Evolutionary conservation across 2,113 vertebrate genomes (phyloP), one percentile per base, ranked within the genome.

Genomic region (Tangachromis dhanisi): DNA sequence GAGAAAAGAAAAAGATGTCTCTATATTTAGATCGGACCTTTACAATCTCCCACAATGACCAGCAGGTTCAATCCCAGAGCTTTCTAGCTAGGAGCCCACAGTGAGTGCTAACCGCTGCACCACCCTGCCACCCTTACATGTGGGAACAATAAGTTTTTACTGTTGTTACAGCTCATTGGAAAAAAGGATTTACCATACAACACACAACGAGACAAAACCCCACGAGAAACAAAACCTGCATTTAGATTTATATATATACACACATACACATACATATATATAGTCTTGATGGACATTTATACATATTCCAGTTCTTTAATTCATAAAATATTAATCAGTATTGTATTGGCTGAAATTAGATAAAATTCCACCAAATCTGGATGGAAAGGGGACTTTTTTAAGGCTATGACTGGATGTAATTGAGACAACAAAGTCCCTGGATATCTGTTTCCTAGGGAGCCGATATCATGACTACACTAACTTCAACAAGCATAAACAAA

Each of bases 231-330:
- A 73, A 6, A 73, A 47, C 40, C 21, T 47, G 57, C 26, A 61
- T 61, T 29, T 29, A 8, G 0, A 54, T 54, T 1, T 54, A 3
- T 24, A 24, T 16, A 4, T 7, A 47, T 16, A 47, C 7, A 19
- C 9, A 26, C 4, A 26, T 26, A 26, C 2, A 6, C 2, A 10
- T 3, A 12, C 0, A 8, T 3, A 24, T 1, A 7, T 21, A 21
- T 13, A 38, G 19, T 38, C n/a, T 24, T 42, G 12, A 16, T 42
- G 5, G 12, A 16, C n/a, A 42, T 71, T 26, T 26, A 0, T 14
- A 42, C 1, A 13, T 38, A 8, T 68, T 40, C 33, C n/a, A 21
- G 63, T 21, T 6, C 19, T 68, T 8, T 40, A 40, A 68, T 24
- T 8, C 12, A 38, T 8, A 68, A 21, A 13, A 14, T 24, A 73